A percentile compares a stretch with the other conserved stretches of the same genome.
phyloP scores from a whole-genome alignment of 2,888 invertebrate species.

The Pachliopta kotzebuea region DNA sequence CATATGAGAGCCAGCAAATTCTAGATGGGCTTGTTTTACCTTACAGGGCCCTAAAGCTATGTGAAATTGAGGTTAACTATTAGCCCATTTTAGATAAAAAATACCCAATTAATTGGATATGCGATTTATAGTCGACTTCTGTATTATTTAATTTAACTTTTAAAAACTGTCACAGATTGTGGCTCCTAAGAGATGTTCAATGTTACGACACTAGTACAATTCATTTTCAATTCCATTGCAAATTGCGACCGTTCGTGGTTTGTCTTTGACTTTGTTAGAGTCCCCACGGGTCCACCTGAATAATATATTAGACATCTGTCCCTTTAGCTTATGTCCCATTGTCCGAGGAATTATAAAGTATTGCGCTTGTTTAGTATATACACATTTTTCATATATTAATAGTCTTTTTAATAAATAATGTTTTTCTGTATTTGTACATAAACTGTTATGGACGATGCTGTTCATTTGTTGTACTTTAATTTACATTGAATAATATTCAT shows the following conservation, averaged over 20 bases:
- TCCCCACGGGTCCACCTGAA: slow-evolving; percentile 14
- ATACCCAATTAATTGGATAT: not conserved
- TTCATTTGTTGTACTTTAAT: no score
- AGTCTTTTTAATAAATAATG: not conserved
- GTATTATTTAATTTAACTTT: not conserved
- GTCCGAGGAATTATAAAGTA: slow-evolving; percentile 3
- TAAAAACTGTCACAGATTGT: not conserved
- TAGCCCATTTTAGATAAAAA: no score
- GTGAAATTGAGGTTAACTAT: no score
- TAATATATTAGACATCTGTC: slow-evolving; percentile 19
- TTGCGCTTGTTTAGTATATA: not conserved
- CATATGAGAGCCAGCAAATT: no score
- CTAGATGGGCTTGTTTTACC: no score
- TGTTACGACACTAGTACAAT: slow-evolving; percentile 6
- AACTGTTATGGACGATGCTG: no score
- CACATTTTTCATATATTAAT: not conserved
- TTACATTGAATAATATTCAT: no score
- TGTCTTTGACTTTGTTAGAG: slow-evolving; percentile 11
- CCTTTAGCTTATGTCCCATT: slow-evolving; percentile 8
- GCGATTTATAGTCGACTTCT: not conserved
- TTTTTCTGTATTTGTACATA: no score
- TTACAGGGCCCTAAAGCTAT: no score
- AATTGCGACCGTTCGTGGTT: slow-evolving; percentile 12
- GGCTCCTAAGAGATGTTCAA: not conserved
- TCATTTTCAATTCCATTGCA: slow-evolving; percentile 21